Evolutionary conservation across 30 jellyfish, hydroid and myxozoan species (phyloP).

Genomic region (Hydractinia echinata): DNA sequence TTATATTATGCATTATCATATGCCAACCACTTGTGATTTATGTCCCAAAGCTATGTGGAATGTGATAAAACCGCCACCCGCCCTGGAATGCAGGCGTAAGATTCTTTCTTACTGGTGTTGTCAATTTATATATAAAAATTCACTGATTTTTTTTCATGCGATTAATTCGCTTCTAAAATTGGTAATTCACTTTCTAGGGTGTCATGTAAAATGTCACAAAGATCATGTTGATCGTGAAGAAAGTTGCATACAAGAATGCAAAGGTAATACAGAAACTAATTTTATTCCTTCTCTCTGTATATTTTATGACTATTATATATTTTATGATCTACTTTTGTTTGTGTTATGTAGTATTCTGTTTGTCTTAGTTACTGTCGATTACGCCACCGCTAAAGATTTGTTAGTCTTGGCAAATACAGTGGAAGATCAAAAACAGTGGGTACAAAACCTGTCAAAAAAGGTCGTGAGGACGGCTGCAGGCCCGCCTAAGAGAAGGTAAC

Average conservation of each 20-base stretch:
- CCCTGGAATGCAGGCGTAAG: constrained; percentile 92
- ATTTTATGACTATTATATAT: no score
- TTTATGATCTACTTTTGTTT: no score
- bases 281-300: no score
- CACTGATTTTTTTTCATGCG: not conserved
- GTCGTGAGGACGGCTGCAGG: constrained; percentile 58
- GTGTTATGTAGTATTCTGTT: no score
- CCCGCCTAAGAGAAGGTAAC: constrained; percentile 8
- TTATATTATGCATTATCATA: constrained; percentile 82
- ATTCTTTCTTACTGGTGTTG: not conserved
- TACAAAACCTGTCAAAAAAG: constrained; percentile 52
- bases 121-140: no score
- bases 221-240: constrained; percentile 95
- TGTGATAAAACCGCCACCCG: constrained; percentile 87
- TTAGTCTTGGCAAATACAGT: constrained; percentile 72
- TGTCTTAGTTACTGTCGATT: constrained; percentile 64
- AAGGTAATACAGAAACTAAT: constrained; percentile 38
- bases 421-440: constrained; percentile 95
- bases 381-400: constrained; percentile 81
- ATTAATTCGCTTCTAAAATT: not conserved
- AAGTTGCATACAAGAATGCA: constrained; percentile 52
- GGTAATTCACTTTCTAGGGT: constrained; percentile 41
- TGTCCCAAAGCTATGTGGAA: constrained; percentile 86
- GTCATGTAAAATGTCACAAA: constrained; percentile 81
- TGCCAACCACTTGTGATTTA: constrained; percentile 89